Percentiles rank a stretch among this genome's conserved stretches.
Conservation (phyloP, 1,140 invertebrate species). For the Bombus waltoni region DNA sequence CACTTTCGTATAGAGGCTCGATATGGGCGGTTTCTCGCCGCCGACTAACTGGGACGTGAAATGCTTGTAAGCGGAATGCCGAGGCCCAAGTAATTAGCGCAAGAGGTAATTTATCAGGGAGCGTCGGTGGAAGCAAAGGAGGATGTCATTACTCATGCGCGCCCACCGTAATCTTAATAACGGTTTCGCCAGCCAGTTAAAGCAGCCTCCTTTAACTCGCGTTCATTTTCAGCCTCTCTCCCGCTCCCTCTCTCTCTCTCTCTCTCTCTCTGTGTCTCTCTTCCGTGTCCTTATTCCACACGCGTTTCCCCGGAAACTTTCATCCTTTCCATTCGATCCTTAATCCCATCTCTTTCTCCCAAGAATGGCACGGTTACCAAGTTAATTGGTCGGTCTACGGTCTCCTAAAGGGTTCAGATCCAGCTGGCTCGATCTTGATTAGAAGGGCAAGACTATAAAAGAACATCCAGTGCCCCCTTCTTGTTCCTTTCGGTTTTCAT, state of each 20-base stretch:
- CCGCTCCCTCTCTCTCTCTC: no score
- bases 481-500: neutral
- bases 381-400: neutral
- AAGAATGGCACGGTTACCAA: neutral
- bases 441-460: neutral
- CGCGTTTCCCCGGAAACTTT: no score
- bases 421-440: neutral
- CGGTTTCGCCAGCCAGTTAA: constrained; percentile 53
- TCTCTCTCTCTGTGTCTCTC: neutral
- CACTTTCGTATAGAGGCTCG: neutral
- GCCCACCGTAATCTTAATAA: constrained; percentile 71
- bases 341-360: neutral
- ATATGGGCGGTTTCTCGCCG: constrained; percentile 32
- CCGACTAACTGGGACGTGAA: constrained; percentile 57
- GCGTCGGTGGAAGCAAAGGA: constrained; percentile 59
- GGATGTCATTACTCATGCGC: constrained; percentile 71
- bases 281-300: neutral
- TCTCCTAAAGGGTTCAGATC: neutral
- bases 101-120: constrained; percentile 70
- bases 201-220: neutral
- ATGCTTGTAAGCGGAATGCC: constrained; percentile 64
- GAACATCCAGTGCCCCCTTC: neutral
- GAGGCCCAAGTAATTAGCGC: constrained; percentile 67
- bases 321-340: neutral
- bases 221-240: neutral